Evolutionary conservation across 1,140 invertebrate species (phyloP), one percentile per base, ranked within the genome.

Genomic region (Drosophila busckii): DNA sequence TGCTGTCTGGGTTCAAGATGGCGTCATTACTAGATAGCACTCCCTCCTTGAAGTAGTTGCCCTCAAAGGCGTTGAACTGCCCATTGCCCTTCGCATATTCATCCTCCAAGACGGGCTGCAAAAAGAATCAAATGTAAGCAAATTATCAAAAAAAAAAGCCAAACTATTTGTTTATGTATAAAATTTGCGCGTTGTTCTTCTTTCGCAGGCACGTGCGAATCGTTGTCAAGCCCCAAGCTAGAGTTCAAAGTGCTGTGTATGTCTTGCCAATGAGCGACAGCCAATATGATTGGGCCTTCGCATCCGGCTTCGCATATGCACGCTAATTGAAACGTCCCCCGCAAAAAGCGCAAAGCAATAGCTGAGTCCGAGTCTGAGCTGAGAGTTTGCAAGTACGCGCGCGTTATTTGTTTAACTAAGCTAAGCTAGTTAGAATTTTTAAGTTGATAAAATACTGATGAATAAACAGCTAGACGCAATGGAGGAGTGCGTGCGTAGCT

Each of bases 61-160:
- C 41, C 54, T 66, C 48, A 29, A 45, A 66, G 42, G 17, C 71
- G 58, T 75, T 80, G 32, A 54, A 53, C 53, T 69, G 68, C 19
- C 73, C 75, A 19, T 59, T 67, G 20, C 62, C 67, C 40, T 29
- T 63, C n/a, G 71, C 68, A 35, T 58, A 61, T 55, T 88, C 86
- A 54, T 88, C 87, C 23, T 89, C 88, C 54, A 89, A 49, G 12
- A 89, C 86, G 42, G 88, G 88, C 89, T 89, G 68, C n/a, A 87
- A 88, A 22, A 34, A 29, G 8, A 48, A n/a, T n/a, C n/a, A 31
- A 41, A 35, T 10, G 38, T 2, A 59, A 45, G 15, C 8, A 38
- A 15, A 40, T 25, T 55, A 23, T 4, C 28, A 7, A 12, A 23
- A 25, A 5, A 34, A 46, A 37, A 37, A 25, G 12, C 28, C n/a